Base-by-base conservation (phyloP, 2,113 vertebrate genomes). In the Pavo muticus region DNA sequence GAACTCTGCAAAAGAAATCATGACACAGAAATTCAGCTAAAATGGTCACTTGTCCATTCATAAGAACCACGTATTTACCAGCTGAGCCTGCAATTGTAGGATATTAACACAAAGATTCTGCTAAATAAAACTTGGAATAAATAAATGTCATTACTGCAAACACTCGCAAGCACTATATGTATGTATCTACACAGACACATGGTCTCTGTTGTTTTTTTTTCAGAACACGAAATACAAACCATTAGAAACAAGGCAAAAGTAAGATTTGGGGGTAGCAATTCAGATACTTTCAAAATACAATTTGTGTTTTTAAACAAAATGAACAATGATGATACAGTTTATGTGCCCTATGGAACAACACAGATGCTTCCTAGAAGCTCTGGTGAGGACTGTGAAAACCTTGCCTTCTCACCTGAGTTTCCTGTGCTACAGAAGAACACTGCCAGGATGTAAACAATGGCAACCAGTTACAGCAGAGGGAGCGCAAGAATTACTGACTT, bases 1-100 rank as follows among this genome's bases (percentile, higher is more conserved):
- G 97, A 99, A 99, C 94, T 99, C 99, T 99, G 97, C 85, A 88
- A 85, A 88, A 52, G 60, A 85, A 75, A 77, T 0, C 0, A n/a
- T 18, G 14, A 52, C 50, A 25, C 44, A 57, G 14, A 9, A 27
- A 59, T 52, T 60, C 63, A 69, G 27, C 42, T 37, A 44, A 32
- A 27, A 9, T 1, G 3, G 42, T 84, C 75, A 17, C 54, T 48
- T 59, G 60, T 25, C 27, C 54, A 0, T 12, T 64, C 42, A 7
- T 40, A 84, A 45, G n/a, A 72, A 37, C 2, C 21, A 82, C 0
- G 0, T 1, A 64, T 4, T 25, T 18, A 10, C 3, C 47, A 39
- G 52, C 0, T 69, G 20, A 81, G 68, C 5, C 15, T 63, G 65
- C 30, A 35, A 1, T 27, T 57, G 14, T 29, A 14, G 9, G 24